Evolutionary conservation across 2,113 vertebrate species (phyloP).

Genomic region (Callorhinus ursinus): DNA sequence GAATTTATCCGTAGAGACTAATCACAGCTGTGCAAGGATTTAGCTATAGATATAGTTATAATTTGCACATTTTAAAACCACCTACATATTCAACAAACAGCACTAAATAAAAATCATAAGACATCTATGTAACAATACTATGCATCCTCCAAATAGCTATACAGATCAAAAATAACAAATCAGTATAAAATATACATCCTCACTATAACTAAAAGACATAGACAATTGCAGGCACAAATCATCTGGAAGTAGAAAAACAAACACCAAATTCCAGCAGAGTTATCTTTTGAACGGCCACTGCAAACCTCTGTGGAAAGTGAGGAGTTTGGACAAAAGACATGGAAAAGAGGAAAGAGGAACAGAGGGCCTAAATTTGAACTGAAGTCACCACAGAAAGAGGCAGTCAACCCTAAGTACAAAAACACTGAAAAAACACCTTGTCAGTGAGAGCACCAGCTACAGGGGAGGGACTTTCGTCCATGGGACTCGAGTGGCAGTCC

Average conservation of each 20-base stretch:
- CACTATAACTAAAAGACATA: background rate
- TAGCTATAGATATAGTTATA: background rate
- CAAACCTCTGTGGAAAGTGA: background rate
- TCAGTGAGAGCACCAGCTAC: background rate
- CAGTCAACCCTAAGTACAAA: background rate
- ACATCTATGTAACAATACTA: background rate
- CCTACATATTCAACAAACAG: constrained; percentile 9
- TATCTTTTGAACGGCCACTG: background rate
- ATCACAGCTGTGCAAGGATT: background rate
- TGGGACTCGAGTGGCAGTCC: background rate
- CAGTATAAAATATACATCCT: background rate
- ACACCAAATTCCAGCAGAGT: background rate
- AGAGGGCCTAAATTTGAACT: background rate
- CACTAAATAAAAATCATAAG: constrained; percentile 15
- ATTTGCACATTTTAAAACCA: constrained; percentile 8
- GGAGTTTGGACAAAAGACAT: background rate
- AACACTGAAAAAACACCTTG: background rate
- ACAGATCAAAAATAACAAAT: constrained; percentile 26
- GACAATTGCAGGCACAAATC: background rate
- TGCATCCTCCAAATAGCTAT: background rate
- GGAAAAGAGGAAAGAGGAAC: background rate
- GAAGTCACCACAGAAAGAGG: background rate
- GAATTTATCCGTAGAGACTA: background rate
- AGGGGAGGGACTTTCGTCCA: background rate
- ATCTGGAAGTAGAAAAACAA: background rate